Evolutionary conservation across 2,113 vertebrate genomes (phyloP).

Genomic region (Trichomycterus rosablanca): DNA sequence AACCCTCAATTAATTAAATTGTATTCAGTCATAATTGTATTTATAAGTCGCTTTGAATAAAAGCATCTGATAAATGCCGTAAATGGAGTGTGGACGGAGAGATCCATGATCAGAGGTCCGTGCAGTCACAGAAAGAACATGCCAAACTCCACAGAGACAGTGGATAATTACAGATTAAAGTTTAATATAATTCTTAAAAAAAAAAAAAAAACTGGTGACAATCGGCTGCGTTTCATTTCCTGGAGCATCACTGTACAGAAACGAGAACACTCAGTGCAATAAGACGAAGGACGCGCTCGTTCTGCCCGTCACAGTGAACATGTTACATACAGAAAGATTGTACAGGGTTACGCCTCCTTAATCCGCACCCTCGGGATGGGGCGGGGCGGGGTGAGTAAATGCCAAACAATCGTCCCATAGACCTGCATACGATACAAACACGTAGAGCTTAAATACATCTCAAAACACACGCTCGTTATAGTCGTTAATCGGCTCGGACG

Average conservation of each 20-base stretch:
- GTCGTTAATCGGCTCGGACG: too few relatives aligned
- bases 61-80: too few relatives aligned
- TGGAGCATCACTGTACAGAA: conserved; percentile 60
- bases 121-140: too few relatives aligned
- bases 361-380: conserved; percentile 48
- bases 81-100: too few relatives aligned
- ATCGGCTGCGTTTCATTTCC: conserved; percentile 61
- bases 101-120: too few relatives aligned
- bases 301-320: conserved; percentile 75
- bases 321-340: conserved; percentile 74
- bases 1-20: too few relatives aligned
- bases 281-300: conserved; percentile 72
- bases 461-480: too few relatives aligned
- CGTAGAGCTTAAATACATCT: conserved; percentile 36
- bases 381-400: conserved; percentile 57
- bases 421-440: conserved; percentile 61
- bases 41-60: too few relatives aligned
- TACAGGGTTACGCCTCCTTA: conserved; percentile 70
- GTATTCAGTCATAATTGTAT: too few relatives aligned
- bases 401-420: conserved; percentile 67
- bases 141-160: too few relatives aligned
- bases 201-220: conserved; percentile 61
- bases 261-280: conserved; percentile 75
- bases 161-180: too few relatives aligned
- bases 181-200: too few relatives aligned